Conservation (phyloP, 2,888 invertebrate species). For the Campoletis raptor region DNA sequence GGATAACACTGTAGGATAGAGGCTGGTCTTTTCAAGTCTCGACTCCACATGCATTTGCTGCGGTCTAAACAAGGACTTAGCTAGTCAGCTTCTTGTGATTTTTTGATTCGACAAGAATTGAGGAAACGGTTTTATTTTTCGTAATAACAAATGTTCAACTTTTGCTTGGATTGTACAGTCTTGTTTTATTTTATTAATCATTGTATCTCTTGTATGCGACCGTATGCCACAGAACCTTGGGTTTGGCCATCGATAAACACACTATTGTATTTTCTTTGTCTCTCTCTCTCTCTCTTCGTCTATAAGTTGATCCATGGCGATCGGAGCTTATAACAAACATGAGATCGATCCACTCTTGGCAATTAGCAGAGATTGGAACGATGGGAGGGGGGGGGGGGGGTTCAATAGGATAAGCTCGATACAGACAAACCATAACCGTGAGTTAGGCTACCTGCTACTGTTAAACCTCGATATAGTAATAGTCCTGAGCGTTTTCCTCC, state of each 20-base stretch:
- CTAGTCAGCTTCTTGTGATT: too few relatives aligned
- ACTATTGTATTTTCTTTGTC: background rate
- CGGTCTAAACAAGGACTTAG: too few relatives aligned
- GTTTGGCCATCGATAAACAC: background rate
- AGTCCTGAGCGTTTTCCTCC: slow-evolving; percentile 17
- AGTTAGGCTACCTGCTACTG: slow-evolving; percentile 13
- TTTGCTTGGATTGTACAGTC: too few relatives aligned
- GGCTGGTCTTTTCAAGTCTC: too few relatives aligned
- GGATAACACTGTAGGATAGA: background rate
- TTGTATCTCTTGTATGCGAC: background rate
- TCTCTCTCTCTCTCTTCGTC: background rate
- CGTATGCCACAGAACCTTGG: background rate
- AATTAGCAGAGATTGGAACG: slow-evolving; percentile 71
- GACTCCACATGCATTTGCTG: too few relatives aligned
- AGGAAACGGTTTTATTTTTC: too few relatives aligned
- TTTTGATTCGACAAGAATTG: too few relatives aligned
- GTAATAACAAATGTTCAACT: too few relatives aligned
- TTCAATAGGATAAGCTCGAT: slow-evolving; percentile 50
- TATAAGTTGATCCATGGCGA: background rate
- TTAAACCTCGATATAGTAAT: slow-evolving; percentile 25
- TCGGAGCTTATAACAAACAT: slow-evolving; percentile 8
- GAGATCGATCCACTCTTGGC: slow-evolving; percentile 67
- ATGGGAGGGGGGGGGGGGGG: slow-evolving; percentile 46
- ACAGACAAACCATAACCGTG: slow-evolving; percentile 45
- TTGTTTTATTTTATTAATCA: background rate